Evolutionary conservation across 2,113 vertebrate species (phyloP), one percentile per base, ranked within the genome.

Genomic region (Scatophagus argus): DNA sequence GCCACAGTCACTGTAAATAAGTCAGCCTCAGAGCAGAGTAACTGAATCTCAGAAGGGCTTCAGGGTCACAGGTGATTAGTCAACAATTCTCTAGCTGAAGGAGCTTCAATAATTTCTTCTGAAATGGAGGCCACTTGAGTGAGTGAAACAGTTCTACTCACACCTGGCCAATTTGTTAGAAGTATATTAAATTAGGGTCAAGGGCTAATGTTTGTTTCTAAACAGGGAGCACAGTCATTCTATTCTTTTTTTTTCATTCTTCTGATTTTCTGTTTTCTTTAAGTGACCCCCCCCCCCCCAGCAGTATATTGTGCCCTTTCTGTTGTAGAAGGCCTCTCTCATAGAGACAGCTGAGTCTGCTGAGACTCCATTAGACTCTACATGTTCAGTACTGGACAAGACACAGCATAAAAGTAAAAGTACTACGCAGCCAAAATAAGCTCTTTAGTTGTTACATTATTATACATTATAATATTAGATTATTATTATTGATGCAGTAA

Each of bases 351-450:
- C 79, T 31, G 43, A 79, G 89, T 91, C 88, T 86, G 82, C 81
- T 23, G 74, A 77, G 81, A 88, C 81, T 84, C 85, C 79, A 91
- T 90, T 92, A 91, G 79, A 44, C 61, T 64, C n/a, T 80, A 72
- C 66, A 74, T 74, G 79, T 64, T 89, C 63, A 70, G 70, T 62
- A n/a, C 41, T 67, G 74, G 74, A 84, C 29, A 14, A 78, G 65
- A 77, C 3, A n/a, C n/a, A n/a, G n/a, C n/a, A n/a, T n/a, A n/a
- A n/a, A n/a, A n/a, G n/a, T n/a, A n/a, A n/a, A n/a, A n/a, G n/a
- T n/a, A n/a, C n/a, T n/a, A n/a, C n/a, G n/a, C n/a, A n/a, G n/a
- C n/a, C n/a, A n/a, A n/a, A n/a, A n/a, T n/a, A n/a, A n/a, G n/a
- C n/a, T n/a, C n/a, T n/a, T n/a, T n/a, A n/a, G n/a, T n/a, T n/a